Evolutionary conservation across 2,113 vertebrate genomes (phyloP).

Genomic region (Eurystomus gularis): DNA sequence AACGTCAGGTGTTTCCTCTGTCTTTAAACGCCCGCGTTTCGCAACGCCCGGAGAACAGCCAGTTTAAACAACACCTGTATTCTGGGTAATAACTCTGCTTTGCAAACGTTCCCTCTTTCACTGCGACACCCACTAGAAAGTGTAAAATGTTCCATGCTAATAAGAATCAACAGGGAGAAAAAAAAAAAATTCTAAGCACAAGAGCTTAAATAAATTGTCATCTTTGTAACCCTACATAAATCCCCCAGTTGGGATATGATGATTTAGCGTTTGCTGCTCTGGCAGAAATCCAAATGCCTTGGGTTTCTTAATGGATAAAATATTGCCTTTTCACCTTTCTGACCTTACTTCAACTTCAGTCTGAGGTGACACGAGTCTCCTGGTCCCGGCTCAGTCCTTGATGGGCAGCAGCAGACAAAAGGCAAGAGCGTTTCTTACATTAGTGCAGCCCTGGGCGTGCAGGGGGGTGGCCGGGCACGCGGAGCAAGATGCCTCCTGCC

Average conservation of each 20-base stretch:
- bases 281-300: conserved; percentile 9
- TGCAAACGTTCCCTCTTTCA: conserved; percentile 17
- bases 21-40: not conserved
- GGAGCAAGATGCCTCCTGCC: not conserved
- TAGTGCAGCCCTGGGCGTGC: not conserved
- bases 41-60: conserved; percentile 26
- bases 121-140: conserved; percentile 42
- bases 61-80: conserved; percentile 24
- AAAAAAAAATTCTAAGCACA: conserved; percentile 47
- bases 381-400: not conserved
- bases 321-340: not conserved
- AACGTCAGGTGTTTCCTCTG: not conserved
- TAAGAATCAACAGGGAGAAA: conserved; percentile 65
- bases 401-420: not conserved
- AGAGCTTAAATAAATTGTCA: conserved; percentile 59
- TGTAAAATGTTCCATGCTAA: conserved; percentile 62
- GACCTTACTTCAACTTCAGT: not conserved
- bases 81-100: not conserved
- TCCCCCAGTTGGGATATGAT: conserved; percentile 11
- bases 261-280: conserved; percentile 18
- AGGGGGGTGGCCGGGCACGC: not conserved
- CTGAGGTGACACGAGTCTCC: not conserved
- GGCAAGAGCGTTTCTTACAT: not conserved
- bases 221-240: conserved; percentile 54
- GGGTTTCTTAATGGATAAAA: conserved; percentile 20